Percentiles rank a stretch among this genome's conserved stretches.
Conservation (phyloP, 2,888 invertebrate species). For the Polylopha cassiicola region DNA sequence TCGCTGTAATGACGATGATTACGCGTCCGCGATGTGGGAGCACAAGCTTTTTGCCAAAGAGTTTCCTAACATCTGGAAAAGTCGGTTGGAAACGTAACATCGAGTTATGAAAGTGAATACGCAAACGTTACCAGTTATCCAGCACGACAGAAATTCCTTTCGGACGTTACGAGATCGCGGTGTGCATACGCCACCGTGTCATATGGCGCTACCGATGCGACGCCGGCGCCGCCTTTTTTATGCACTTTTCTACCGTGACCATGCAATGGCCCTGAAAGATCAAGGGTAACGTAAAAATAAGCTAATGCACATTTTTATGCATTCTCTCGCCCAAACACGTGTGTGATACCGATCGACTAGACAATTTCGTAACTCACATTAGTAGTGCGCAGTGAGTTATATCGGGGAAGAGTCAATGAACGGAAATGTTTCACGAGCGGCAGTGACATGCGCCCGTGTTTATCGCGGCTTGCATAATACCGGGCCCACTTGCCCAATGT, state of each 20-base stretch:
- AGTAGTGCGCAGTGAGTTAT: constrained; percentile 52
- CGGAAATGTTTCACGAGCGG: constrained; percentile 72
- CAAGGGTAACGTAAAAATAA: constrained; percentile 39
- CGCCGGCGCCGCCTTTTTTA: constrained; percentile 34
- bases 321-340: constrained; percentile 40
- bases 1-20: constrained; percentile 54
- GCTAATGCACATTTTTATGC: constrained; percentile 30
- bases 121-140: constrained; percentile 58
- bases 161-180: constrained; percentile 41
- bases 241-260: constrained; percentile 38
- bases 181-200: constrained; percentile 24
- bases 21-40: constrained; percentile 66
- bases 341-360: constrained; percentile 49
- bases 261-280: constrained; percentile 51
- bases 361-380: constrained; percentile 59
- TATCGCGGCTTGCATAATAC: constrained; percentile 68
- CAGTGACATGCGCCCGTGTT: constrained; percentile 67
- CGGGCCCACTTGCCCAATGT: constrained; percentile 61
- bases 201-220: constrained; percentile 28
- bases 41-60: constrained; percentile 57
- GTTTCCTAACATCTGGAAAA: constrained; percentile 71
- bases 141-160: constrained; percentile 51
- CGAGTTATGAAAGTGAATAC: constrained; percentile 70
- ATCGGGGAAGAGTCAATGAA: constrained; percentile 76
- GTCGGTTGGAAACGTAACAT: constrained; percentile 65